A percentile compares a stretch with the other conserved stretches of the same genome.
phyloP scores from a whole-genome alignment of 1,140 invertebrate species.

The Chrysomallon squamiferum region DNA sequence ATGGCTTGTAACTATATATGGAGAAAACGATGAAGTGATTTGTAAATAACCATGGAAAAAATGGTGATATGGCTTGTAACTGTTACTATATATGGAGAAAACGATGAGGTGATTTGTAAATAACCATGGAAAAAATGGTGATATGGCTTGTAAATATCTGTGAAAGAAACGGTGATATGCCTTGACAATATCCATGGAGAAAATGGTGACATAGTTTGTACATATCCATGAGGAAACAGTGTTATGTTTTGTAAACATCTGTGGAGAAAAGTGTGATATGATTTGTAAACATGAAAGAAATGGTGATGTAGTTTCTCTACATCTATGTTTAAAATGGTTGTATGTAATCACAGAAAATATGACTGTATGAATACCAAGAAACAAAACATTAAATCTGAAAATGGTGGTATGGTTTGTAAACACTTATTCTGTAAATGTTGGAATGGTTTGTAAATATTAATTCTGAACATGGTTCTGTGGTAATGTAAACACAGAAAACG shows the following conservation, averaged over 20 bases:
- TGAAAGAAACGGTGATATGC: neutral
- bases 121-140: neutral
- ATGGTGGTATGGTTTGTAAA: no score
- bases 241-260: neutral
- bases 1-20: no score
- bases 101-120: neutral
- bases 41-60: no score
- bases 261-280: neutral
- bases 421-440: neutral
- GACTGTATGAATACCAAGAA: no score
- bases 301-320: neutral
- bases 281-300: neutral
- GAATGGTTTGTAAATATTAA: neutral
- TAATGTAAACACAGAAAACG: slow-evolving; percentile 13
- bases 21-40: no score
- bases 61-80: no score
- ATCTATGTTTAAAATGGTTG: no score
- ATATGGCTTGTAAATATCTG: neutral
- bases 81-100: no score
- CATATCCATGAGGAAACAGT: no score
- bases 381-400: no score
- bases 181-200: no score
- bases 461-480: neutral
- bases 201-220: neutral
- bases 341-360: no score